phyloP scores from a whole-genome alignment of 1,140 invertebrate genomes.

The Diachasma alloeum region DNA sequence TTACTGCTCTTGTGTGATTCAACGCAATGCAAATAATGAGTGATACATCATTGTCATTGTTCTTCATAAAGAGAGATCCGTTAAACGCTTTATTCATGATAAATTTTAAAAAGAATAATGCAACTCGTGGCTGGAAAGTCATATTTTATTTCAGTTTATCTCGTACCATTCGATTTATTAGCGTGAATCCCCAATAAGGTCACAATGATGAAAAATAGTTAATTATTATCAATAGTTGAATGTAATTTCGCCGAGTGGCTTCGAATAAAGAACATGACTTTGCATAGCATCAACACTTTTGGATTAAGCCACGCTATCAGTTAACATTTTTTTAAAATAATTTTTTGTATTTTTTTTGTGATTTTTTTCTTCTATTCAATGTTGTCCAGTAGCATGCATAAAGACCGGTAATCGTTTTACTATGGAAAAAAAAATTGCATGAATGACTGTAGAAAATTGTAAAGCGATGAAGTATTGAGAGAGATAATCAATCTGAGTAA shows the following conservation, averaged over 20 bases:
- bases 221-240: neutral
- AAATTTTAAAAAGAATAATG: no score
- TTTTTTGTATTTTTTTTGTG: no score
- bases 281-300: neutral
- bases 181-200: neutral
- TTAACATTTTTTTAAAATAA: neutral
- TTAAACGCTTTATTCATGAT: no score
- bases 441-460: constrained; percentile 24
- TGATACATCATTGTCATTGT: no score
- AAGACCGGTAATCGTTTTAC: constrained; percentile 8
- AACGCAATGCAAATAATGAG: no score
- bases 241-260: neutral
- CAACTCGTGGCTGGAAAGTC: no score
- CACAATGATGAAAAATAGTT: neutral
- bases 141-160: no score
- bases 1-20: no score
- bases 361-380: neutral
- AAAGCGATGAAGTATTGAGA: neutral
- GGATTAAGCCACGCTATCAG: neutral
- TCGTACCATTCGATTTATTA: no score
- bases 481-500: neutral
- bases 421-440: neutral
- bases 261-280: neutral
- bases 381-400: constrained; percentile 21
- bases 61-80: no score